phyloP scores from a whole-genome alignment of 2,888 invertebrate species.

The Drosophila peninsularis region DNA sequence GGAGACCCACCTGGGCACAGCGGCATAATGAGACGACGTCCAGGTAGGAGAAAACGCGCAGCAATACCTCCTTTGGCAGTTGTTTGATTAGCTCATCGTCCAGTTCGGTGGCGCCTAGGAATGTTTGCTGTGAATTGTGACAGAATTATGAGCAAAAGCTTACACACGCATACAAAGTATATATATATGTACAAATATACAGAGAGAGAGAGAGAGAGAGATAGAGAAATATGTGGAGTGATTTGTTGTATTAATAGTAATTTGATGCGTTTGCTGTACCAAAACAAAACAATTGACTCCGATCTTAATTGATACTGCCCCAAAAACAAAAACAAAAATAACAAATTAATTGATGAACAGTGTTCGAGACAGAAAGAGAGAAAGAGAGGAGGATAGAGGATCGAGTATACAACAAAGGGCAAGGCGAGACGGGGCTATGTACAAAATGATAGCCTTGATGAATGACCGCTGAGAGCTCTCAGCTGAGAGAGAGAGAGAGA shows the following conservation, averaged over 20 bases:
- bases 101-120: constrained; percentile 84
- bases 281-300: constrained; percentile 60
- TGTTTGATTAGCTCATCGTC: constrained; percentile 87
- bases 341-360: constrained; percentile 71
- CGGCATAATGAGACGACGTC: constrained; percentile 98
- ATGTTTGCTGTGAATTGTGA: constrained; percentile 81
- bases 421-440: constrained; percentile 33
- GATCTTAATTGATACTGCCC: constrained; percentile 42
- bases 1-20: constrained; percentile 92
- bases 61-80: constrained; percentile 97
- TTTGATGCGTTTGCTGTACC: constrained; percentile 35
- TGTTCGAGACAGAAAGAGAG: constrained; percentile 25
- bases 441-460: constrained; percentile 54
- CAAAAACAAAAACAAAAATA: constrained; percentile 36
- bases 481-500: constrained; percentile 12
- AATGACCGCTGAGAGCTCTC: constrained; percentile 59
- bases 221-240: constrained; percentile 22
- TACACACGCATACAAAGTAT: background rate
- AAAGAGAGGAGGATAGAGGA: constrained; percentile 11
- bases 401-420: constrained; percentile 9
- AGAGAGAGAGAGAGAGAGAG: background rate
- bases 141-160: constrained; percentile 1
- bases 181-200: background rate
- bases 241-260: constrained; percentile 31
- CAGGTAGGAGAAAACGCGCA: constrained; percentile 97